Conservation (phyloP, 1,140 invertebrate species). For the Centruroides sculpturatus region DNA sequence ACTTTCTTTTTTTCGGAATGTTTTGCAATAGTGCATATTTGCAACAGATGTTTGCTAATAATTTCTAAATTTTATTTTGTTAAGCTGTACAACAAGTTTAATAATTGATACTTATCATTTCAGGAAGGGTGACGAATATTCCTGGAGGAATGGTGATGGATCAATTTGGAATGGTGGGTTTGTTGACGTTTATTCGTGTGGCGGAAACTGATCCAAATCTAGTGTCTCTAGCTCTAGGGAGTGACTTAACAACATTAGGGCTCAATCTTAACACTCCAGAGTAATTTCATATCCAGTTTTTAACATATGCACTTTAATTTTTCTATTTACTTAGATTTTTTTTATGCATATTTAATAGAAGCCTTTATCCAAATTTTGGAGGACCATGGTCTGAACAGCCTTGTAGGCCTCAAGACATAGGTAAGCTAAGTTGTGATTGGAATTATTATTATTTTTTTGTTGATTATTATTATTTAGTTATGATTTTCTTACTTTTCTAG, state of each 20-base stretch:
- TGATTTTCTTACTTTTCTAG: constrained; percentile 28
- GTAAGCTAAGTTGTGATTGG: constrained; percentile 16
- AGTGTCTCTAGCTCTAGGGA: constrained; percentile 85
- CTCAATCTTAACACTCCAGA: constrained; percentile 96
- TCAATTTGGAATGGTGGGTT: constrained; percentile 97
- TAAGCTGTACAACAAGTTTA: not conserved
- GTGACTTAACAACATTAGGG: constrained; percentile 91
- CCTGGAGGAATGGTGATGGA: constrained; percentile 96
- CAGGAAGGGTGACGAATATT: constrained; percentile 75
- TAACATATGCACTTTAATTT: not conserved
- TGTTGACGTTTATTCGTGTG: constrained; percentile 91
- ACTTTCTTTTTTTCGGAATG: not conserved
- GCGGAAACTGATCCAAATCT: constrained; percentile 93
- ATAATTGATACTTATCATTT: not conserved
- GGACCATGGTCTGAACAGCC: constrained; percentile 96
- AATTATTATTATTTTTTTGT: not conserved
- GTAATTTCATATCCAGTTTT: constrained; percentile 25
- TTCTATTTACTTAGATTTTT: not conserved
- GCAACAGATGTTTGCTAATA: not conserved
- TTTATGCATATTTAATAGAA: constrained; percentile 28
- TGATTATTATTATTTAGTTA: not conserved
- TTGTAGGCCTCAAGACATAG: constrained; percentile 92
- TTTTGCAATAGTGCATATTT: not conserved
- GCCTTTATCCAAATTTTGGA: constrained; percentile 90
- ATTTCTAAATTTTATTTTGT: not conserved